Evolutionary conservation across 2,113 vertebrate genomes (phyloP).

Genomic region (Neotragus moschatus): DNA sequence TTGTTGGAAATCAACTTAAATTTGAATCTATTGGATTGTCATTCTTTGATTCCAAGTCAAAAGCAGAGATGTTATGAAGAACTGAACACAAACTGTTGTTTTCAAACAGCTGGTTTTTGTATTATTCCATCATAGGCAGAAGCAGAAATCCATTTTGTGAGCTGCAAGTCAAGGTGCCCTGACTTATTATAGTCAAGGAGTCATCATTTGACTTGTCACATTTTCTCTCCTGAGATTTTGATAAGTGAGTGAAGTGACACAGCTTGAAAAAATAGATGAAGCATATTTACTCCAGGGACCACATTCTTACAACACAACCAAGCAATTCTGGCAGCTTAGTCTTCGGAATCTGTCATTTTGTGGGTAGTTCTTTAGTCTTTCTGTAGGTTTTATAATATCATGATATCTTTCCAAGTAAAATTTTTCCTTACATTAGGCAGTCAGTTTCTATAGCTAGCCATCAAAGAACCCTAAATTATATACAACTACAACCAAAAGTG

Average conservation of each 20-base stretch:
- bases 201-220: background rate
- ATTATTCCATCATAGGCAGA: background rate
- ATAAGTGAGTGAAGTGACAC: background rate
- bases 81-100: background rate
- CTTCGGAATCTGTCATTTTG: background rate
- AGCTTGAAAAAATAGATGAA: background rate
- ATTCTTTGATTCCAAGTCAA: slow-evolving; percentile 25
- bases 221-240: slow-evolving; percentile 3
- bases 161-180: background rate
- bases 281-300: background rate
- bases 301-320: background rate
- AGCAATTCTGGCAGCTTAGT: background rate
- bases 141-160: background rate
- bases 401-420: background rate
- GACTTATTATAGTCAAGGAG: background rate
- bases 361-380: background rate
- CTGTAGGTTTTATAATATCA: background rate
- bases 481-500: background rate
- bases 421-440: background rate
- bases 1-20: background rate
- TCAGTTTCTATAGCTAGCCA: background rate
- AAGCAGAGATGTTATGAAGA: background rate
- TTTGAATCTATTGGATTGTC: background rate
- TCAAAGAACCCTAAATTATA: background rate
- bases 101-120: background rate